phyloP scores from a whole-genome alignment of 2,113 vertebrate genomes.

The Diglossa brunneiventris region DNA sequence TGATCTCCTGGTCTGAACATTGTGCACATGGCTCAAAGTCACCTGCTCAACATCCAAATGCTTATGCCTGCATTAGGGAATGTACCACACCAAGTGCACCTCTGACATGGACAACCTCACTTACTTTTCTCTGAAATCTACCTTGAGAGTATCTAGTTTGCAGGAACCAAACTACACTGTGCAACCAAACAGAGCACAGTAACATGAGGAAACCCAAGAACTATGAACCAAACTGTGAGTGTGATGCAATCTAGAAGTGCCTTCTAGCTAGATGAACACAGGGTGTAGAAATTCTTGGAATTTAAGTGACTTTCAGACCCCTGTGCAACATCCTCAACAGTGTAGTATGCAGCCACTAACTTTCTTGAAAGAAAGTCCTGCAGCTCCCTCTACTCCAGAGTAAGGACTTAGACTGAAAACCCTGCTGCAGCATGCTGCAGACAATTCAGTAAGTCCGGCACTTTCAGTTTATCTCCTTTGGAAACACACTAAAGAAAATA shows the following conservation, averaged over 20 bases:
- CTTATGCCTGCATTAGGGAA: neutral
- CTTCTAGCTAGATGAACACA: neutral
- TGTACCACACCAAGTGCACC: too few relatives aligned
- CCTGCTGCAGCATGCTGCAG: rapidly evolving
- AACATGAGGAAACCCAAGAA: neutral
- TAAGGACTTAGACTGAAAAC: neutral
- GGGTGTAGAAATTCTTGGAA: neutral
- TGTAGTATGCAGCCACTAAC: neutral
- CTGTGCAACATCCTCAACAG: neutral
- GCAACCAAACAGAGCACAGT: neutral
- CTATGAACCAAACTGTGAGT: neutral
- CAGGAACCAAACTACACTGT: neutral
- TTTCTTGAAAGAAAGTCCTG: neutral
- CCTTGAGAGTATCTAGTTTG: neutral
- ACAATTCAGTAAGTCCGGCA: neutral
- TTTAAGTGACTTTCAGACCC: neutral
- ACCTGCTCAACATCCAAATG: neutral
- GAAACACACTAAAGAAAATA: neutral
- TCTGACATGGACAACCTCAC: neutral
- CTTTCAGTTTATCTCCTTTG: neutral
- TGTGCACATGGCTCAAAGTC: neutral
- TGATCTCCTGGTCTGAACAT: neutral
- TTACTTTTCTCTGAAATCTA: neutral
- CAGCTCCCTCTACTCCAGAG: neutral
- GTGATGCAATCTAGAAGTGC: neutral